Conservation (phyloP, 2,797 vertebrate genomes). For the Sebastes kiyomatsui region DNA sequence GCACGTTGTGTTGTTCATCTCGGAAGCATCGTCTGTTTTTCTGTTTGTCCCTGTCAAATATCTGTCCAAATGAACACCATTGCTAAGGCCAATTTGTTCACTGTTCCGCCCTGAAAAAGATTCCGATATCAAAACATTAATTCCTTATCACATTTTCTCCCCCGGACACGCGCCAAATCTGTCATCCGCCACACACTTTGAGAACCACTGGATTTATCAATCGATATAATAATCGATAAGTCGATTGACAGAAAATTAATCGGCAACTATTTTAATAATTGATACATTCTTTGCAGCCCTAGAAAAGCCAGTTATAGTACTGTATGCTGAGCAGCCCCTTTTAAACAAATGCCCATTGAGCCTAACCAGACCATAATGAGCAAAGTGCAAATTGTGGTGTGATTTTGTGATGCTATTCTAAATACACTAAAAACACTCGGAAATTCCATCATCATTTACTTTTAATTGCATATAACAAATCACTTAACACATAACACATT, state of each 20-base stretch:
- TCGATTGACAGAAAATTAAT: background rate
- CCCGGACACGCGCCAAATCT: no score
- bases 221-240: no score
- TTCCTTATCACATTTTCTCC: no score
- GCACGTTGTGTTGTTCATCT: no score
- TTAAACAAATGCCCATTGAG: slow-evolving; percentile 11
- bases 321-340: background rate
- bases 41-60: no score
- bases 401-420: slow-evolving; percentile 28
- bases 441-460: slow-evolving; percentile 45
- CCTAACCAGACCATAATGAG: slow-evolving; percentile 25
- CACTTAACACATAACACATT: slow-evolving; percentile 43
- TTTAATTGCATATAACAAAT: slow-evolving; percentile 58
- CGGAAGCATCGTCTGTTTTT: no score
- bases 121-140: no score
- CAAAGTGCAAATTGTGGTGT: slow-evolving; percentile 20
- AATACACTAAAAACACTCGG: slow-evolving; percentile 33
- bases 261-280: background rate
- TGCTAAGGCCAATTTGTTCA: no score
- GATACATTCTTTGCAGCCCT: background rate
- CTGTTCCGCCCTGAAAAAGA: no score
- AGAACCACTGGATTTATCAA: background rate
- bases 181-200: no score
- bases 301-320: background rate
- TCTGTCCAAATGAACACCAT: no score